phyloP scores from a whole-genome alignment of 2,888 invertebrate species.

The Mamestra brassicae region DNA sequence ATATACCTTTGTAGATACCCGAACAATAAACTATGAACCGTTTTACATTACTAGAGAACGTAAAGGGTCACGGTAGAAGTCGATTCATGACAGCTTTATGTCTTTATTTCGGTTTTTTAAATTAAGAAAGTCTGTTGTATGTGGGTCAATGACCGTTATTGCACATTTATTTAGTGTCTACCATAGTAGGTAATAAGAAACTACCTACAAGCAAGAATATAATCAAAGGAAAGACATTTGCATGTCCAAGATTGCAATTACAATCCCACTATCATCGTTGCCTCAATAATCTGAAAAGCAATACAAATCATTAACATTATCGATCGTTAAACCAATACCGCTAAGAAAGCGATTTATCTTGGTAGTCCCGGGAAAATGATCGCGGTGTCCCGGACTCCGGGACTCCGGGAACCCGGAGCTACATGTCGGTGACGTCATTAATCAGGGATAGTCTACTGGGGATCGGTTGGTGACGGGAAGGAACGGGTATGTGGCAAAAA shows the following conservation, averaged over 20 bases:
- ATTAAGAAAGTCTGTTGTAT: no score
- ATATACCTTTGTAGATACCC: no score
- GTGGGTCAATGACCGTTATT: no score
- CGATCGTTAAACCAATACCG: constrained; percentile 47
- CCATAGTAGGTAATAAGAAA: background rate
- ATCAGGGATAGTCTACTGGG: constrained; percentile 63
- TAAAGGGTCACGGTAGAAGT: no score
- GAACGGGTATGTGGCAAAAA: constrained; percentile 42
- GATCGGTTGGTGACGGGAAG: constrained; percentile 31
- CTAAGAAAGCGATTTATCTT: constrained; percentile 62
- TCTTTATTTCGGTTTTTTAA: no score
- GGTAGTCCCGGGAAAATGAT: constrained; percentile 61
- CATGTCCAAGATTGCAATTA: background rate
- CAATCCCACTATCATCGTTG: background rate
- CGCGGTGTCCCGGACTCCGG: constrained; percentile 37
- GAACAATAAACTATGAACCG: no score
- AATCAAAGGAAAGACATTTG: constrained; percentile 1
- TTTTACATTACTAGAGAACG: no score
- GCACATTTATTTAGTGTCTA: no score
- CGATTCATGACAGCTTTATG: no score
- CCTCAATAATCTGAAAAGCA: constrained; percentile 3
- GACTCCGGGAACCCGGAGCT: constrained; percentile 29
- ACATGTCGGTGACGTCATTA: constrained; percentile 65
- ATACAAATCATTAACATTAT: constrained; percentile 41
- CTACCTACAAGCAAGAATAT: background rate